These are phyloP conservation scores for Archivesica marissinica DNA, from an alignment of 1,140 invertebrate species.

Conservation along the genomic window DNA sequence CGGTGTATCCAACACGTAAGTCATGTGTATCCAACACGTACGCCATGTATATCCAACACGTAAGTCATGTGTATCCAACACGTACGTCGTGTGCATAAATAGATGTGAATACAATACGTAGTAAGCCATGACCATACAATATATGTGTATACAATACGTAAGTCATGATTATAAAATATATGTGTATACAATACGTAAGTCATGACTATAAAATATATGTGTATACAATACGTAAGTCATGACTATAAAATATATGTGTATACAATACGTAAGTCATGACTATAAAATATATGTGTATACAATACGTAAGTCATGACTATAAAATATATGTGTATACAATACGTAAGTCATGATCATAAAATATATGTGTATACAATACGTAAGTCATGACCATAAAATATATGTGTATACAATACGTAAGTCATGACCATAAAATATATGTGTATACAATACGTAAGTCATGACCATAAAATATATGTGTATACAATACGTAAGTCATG, in stretches of 20 bases:
- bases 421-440: no score
- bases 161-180: neutral
- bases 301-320: no score
- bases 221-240: neutral
- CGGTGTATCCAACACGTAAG: neutral
- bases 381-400: no score
- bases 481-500: no score
- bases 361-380: no score
- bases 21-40: neutral
- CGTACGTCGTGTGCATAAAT: neutral
- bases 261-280: no score
- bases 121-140: neutral
- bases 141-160: neutral
- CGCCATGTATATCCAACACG: neutral
- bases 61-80: neutral
- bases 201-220: neutral
- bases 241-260: neutral
- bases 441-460: no score
- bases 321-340: no score
- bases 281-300: no score
- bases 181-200: neutral
- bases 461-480: no score
- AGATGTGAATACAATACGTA: neutral
- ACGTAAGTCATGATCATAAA: no score
- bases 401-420: no score